Percentiles rank a stretch among this genome's conserved stretches.
phyloP scores from a whole-genome alignment of 2,113 vertebrate species.

The Ahaetulla prasina region DNA sequence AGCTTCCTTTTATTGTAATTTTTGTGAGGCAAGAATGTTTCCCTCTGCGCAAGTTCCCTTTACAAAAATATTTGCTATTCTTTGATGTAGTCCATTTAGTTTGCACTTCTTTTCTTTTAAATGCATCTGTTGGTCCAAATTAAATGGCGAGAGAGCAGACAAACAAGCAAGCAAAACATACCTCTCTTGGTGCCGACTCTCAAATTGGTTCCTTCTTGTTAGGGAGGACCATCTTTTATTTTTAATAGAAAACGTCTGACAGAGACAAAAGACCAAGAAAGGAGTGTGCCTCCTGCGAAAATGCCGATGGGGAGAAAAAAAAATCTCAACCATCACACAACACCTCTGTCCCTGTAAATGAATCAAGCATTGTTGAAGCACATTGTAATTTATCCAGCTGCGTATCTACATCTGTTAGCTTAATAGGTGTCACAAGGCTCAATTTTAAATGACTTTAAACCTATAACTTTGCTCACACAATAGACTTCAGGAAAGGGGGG shows the following conservation, averaged over 20 bases:
- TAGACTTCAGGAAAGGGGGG: constrained; percentile 42
- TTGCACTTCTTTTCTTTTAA: constrained; percentile 44
- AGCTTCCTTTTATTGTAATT: background rate
- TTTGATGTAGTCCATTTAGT: constrained; percentile 27
- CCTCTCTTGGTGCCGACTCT: constrained; percentile 59
- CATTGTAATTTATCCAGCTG: constrained; percentile 45
- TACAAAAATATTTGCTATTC: constrained; percentile 6
- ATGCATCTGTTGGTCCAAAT: constrained; percentile 52
- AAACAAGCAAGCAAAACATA: constrained; percentile 57
- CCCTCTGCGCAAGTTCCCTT: background rate
- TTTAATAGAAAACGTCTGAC: constrained; percentile 71
- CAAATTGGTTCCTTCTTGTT: constrained; percentile 63
- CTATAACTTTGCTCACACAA: constrained; percentile 40
- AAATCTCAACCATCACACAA: constrained; percentile 25
- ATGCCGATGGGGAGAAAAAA: constrained; percentile 24
- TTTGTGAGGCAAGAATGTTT: background rate
- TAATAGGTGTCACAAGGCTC: constrained; percentile 48
- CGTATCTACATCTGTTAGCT: constrained; percentile 50
- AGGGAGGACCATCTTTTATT: constrained; percentile 57
- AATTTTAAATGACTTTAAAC: constrained; percentile 49
- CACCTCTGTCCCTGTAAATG: constrained; percentile 21
- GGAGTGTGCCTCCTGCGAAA: constrained; percentile 58
- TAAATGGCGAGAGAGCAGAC: constrained; percentile 55
- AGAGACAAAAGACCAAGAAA: constrained; percentile 56
- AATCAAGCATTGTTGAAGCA: constrained; percentile 33